Evolutionary conservation across 2,113 vertebrate genomes (phyloP), one percentile per base, ranked within the genome.

Genomic region (Petrocephalus microphthalmus): DNA sequence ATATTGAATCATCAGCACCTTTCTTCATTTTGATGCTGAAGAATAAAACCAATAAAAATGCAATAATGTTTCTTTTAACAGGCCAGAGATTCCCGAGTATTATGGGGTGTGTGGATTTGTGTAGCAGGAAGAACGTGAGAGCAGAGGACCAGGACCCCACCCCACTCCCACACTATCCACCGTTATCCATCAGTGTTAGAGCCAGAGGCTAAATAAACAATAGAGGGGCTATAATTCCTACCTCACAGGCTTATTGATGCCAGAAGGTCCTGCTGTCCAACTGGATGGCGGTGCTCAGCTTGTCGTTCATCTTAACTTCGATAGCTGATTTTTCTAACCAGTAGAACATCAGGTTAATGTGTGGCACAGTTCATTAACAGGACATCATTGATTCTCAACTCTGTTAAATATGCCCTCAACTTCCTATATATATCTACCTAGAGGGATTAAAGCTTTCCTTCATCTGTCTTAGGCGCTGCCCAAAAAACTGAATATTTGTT

Each of bases 191-290:
- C 49, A 85, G 56, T 57, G 33, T 19, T 64, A 56, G 51, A 84
- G 54, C 45, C 45, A 67, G 17, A 22, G 57, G 82, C 83, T 20
- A 84, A 37, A 52, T 51, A 25, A 85, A 52, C 42, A 85, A 85
- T 37, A 47, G 47, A 57, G 45, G 15, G 7, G 53, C 33, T 5
- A 60, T 60, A 56, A 83, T 88, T 85, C 85, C 53, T 84, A 29
- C 37, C 81, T 64, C 56, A 17, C 78, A 60, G 88, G 82, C 57
- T 56, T 85, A 85, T 85, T 88, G 78, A 88, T 88, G 57, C n/a
- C 54, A 60, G 87, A 56, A 89, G 64, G 64, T 42, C 60, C 42
- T 51, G 47, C 29, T 22, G 83, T 71, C 85, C 84, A 89, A 74
- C 49, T 71, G 45, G 60, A 85, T 71, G 6, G 49, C 11, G 22